Evolutionary conservation across 1,140 invertebrate species (phyloP), one percentile per base, ranked within the genome.

Genomic region (Plectus sambesii): DNA sequence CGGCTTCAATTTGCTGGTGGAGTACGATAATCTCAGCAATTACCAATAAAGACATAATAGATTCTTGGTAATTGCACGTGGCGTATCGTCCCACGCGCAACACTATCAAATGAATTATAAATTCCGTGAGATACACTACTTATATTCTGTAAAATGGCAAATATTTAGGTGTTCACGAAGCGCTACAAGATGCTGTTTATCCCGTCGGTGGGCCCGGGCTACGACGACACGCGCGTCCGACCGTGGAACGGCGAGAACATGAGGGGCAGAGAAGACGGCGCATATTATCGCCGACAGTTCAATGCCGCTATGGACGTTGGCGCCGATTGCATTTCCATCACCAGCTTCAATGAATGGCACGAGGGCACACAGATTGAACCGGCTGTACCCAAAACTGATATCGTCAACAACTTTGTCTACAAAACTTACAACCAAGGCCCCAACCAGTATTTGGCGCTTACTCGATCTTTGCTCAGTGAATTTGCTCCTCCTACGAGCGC

Each of bases 331-430:
- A 48, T 76, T 22, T 71, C 71, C 15, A 72, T 76, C 12, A 76
- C 75, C 8, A 74, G 72, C 5, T 76, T 75, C 56, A 76, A 76
- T 58, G 75, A 76, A 55, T 76, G 75, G 75, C 74, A 76, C 47
- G 75, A 76, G 62, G 75, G 74, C 5, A 75, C 74, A 9, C 75
- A 76, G 56, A 73, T 76, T 44, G 75, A 76, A 55, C 61, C 71
- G 39, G 73, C 74, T 2, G 47, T 71, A 17, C 60, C 69, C 41
- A 48, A n/a, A 12, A 48, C 56, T 39, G 36, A 12, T 2, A 59
- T 58, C 23, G 37, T n/a, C 26, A 62, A 49, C 2, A 35, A 35
- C 15, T 33, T 23, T 27, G 57, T 29, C 8, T 60, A 60, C 44
- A 23, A 41, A 4, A 17, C 37, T 22, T 61, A 61, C 38, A 44